Percentiles rank a stretch among this genome's conserved stretches.
phyloP scores from a whole-genome alignment of 2,888 invertebrate species.

The Tetanocera ferruginea region DNA sequence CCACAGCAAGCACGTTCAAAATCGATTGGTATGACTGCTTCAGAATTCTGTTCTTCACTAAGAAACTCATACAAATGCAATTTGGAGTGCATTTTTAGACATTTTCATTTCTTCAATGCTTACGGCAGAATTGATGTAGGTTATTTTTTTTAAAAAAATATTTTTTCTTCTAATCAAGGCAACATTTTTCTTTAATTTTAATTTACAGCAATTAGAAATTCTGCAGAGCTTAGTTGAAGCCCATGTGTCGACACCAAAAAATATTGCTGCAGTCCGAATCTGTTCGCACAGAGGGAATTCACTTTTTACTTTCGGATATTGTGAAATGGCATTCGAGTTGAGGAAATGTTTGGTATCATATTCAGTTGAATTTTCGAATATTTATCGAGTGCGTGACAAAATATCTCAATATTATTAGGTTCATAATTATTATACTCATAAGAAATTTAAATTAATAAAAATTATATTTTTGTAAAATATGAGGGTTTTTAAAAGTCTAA shows the following conservation, averaged over 20 bases:
- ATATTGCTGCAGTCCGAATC: constrained; percentile 26
- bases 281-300: constrained; percentile 53
- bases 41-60: constrained; percentile 50
- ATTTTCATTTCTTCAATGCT: constrained; percentile 56
- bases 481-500: no score
- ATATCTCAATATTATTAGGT: constrained; percentile 44
- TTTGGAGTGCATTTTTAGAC: constrained; percentile 51
- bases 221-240: constrained; percentile 50
- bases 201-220: constrained; percentile 49
- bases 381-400: constrained; percentile 47
- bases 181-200: not conserved
- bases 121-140: constrained; percentile 58
- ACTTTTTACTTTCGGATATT: constrained; percentile 35
- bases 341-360: constrained; percentile 49
- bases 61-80: constrained; percentile 44
- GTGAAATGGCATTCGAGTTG: constrained; percentile 50
- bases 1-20: constrained; percentile 40
- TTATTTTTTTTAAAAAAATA: not conserved
- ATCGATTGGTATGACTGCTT: constrained; percentile 47
- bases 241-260: not conserved
- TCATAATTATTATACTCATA: not conserved
- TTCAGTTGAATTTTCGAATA: constrained; percentile 37
- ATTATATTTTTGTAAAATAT: no score
- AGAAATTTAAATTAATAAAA: not conserved
- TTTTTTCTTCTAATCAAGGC: not conserved